Conservation (phyloP, 2,888 invertebrate species). For the Embidobia sp. region DNA sequence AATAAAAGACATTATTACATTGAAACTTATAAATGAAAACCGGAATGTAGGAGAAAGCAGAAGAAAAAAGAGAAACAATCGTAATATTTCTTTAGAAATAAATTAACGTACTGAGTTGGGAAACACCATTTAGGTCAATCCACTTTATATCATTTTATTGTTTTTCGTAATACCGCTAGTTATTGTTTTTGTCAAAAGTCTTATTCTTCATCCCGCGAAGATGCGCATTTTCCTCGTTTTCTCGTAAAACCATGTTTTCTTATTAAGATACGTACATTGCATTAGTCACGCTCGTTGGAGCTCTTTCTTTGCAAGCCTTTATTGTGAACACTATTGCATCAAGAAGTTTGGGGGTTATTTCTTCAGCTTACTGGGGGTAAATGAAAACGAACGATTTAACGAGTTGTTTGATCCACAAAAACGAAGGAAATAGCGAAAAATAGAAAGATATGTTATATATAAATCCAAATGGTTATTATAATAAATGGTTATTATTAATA, state of each 20-base stretch:
- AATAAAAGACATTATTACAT: too few species aligned
- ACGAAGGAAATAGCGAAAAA: conserved; percentile 24
- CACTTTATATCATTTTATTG: conserved; percentile 24
- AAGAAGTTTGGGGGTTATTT: conserved; percentile 59
- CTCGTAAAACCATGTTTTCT: conserved; percentile 48
- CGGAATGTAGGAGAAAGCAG: too few species aligned
- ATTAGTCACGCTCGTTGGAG: conserved; percentile 72
- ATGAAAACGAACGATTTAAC: conserved; percentile 63
- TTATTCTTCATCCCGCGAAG: conserved; percentile 57
- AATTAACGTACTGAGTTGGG: too few species aligned
- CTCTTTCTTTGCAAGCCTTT: conserved; percentile 68
- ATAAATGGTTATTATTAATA: too few species aligned
- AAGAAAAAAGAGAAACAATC: too few species aligned
- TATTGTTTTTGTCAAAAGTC: conserved; percentile 70
- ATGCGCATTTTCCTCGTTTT: conserved; percentile 36
- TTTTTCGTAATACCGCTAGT: conserved; percentile 34
- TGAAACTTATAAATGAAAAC: too few species aligned
- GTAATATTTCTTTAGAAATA: too few species aligned
- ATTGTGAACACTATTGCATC: conserved; percentile 67
- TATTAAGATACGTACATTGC: conserved; percentile 65
- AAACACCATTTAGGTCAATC: conserved; percentile 14
- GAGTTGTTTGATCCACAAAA: conserved; percentile 49
- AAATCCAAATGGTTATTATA: too few species aligned
- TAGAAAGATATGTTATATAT: too few species aligned
- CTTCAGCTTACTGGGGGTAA: conserved; percentile 44